Conservation (phyloP, 2,888 invertebrate genomes). For the Nezara viridula region DNA sequence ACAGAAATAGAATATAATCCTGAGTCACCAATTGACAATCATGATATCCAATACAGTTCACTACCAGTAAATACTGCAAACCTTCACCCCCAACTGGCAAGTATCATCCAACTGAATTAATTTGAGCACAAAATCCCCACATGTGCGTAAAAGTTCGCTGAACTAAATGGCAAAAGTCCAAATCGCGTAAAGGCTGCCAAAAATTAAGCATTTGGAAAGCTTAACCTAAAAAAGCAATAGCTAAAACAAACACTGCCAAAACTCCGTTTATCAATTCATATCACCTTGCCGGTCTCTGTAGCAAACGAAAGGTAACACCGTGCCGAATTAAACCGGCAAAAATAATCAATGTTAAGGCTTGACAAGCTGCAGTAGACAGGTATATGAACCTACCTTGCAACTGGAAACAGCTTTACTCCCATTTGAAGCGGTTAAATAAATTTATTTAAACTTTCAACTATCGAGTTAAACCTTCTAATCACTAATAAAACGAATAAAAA, state of each 20-base stretch:
- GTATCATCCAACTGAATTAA: background rate
- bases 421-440: constrained; percentile 32
- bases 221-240: constrained; percentile 34
- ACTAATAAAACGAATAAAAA: constrained; percentile 35
- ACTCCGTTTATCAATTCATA: background rate
- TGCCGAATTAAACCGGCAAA: constrained; percentile 48
- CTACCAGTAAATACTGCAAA: background rate
- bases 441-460: constrained; percentile 18
- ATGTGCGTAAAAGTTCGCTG: constrained; percentile 56
- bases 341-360: constrained; percentile 54
- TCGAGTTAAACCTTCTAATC: constrained; percentile 15
- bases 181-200: constrained; percentile 47
- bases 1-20: background rate
- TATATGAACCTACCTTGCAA: constrained; percentile 46
- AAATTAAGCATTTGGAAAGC: constrained; percentile 51
- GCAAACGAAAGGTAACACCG: background rate
- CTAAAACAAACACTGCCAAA: background rate
- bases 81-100: background rate
- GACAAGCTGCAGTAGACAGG: constrained; percentile 52
- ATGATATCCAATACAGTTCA: background rate
- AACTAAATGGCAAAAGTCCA: constrained; percentile 57
- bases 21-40: background rate
- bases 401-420: constrained; percentile 36
- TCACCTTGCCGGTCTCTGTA: background rate
- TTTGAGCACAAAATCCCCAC: background rate